Base-by-base conservation (phyloP, 2,888 invertebrate genomes). In the Dascillus cervinus region DNA sequence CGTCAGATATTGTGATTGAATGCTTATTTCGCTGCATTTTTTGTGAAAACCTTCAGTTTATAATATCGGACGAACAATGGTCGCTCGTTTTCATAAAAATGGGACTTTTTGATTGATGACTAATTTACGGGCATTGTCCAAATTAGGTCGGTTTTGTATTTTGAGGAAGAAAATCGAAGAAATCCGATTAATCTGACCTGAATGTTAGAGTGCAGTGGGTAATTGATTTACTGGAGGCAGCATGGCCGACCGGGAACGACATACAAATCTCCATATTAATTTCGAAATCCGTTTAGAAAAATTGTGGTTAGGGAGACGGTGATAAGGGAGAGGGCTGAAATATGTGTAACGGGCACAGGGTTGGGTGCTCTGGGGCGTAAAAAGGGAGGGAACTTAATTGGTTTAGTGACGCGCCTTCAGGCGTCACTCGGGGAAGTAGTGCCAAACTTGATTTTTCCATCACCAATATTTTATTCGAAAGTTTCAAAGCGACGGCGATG, bases 341-440 rank as follows among this genome's bases (percentile, higher is more conserved):
- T 43, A 43, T 39, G 29, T 30, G 25, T 37, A 34, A 39, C 35
- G 42, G 41, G 25, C 30, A 24, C 14, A 25, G 13, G 23, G 21
- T 28, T 26, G 35, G 34, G 29, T 38, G 25, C 37, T 32, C 32
- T 37, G 46, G 44, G 47, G 43, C 44, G 41, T 43, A 31, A 40
- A 44, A 34, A 37, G 43, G 47, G 47, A 40, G 41, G 45, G 43
- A 30, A 39, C 39, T 42, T 47, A 47, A 47, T 47, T 47, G 47
- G 42, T 44, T 42, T 26, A 37, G 28, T 30, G 37, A 39, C 47
- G 41, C 39, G 44, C 47, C 47, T 39, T 29, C 25, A 34, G 46
- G 41, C 41, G 32, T 25, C 37, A 29, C 37, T 28, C 34, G 26
- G 21, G 37, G 37, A 33, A 15, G n/a, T n/a, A n/a, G n/a, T n/a